Percentiles rank a stretch among this genome's conserved stretches.
phyloP scores from a whole-genome alignment of 2,888 invertebrate genomes.

The Mythimna lalbum region DNA sequence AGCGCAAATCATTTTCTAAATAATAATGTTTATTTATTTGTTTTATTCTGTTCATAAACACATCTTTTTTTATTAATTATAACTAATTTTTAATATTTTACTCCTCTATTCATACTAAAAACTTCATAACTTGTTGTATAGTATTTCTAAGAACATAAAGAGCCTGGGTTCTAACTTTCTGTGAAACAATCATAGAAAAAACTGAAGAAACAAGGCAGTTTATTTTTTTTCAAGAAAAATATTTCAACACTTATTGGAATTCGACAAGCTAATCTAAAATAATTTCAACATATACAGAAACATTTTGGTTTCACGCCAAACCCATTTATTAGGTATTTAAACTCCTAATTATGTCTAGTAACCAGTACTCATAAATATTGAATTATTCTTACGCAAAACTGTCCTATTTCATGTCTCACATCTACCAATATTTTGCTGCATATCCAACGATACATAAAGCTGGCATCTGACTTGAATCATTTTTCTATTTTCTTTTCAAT shows the following conservation, averaged over 20 bases:
- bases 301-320: conserved; percentile 1
- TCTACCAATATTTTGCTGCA: neutral
- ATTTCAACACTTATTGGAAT: neutral
- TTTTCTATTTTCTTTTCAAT: neutral
- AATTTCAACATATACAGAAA: conserved; percentile 1
- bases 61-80: too few relatives aligned
- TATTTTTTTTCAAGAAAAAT: too few relatives aligned
- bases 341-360: conserved; percentile 22
- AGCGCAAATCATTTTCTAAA: too few relatives aligned
- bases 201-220: too few relatives aligned
- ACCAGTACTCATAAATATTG: conserved; percentile 13
- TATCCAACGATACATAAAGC: conserved; percentile 19
- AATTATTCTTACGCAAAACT: conserved; percentile 27
- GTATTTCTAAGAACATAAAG: too few relatives aligned
- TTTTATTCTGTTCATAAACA: too few relatives aligned
- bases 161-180: too few relatives aligned
- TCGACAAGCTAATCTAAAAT: conserved; percentile 18
- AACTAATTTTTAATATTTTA: too few relatives aligned
- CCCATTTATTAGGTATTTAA: neutral
- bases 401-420: conserved; percentile 1
- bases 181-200: too few relatives aligned
- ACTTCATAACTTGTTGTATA: too few relatives aligned
- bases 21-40: too few relatives aligned
- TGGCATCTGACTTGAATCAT: neutral
- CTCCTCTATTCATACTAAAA: too few relatives aligned